These are phyloP conservation scores for Periophthalmus magnuspinnatus DNA, from an alignment of 2,797 vertebrate species.

Conservation along the genomic window DNA sequence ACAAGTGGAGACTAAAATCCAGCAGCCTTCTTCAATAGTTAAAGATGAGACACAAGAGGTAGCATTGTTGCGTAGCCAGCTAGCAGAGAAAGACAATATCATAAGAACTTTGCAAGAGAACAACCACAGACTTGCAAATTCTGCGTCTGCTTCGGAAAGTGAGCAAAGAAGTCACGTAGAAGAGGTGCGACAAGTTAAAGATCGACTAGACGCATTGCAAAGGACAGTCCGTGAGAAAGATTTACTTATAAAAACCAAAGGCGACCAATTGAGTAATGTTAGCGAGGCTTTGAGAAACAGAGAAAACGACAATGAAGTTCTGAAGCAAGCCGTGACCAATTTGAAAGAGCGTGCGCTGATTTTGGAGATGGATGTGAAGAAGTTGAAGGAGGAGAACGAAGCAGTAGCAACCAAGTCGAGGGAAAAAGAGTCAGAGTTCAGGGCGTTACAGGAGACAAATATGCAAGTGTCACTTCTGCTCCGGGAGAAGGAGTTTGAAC, in stretches of 20 bases:
- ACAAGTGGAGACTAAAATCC: conserved; percentile 28
- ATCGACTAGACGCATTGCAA: conserved; percentile 84
- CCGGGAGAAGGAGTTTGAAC: conserved; percentile 93
- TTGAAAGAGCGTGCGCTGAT: conserved; percentile 91
- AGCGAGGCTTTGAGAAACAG: conserved; percentile 88
- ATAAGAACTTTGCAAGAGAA: conserved; percentile 93
- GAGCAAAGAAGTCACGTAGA: conserved; percentile 82
- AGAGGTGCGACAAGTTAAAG: conserved; percentile 77
- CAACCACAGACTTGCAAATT: conserved; percentile 88
- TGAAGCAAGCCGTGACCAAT: conserved; percentile 97
- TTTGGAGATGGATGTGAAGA: conserved; percentile 88
- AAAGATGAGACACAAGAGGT: conserved; percentile 69
- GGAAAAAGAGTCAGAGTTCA: conserved; percentile 93
- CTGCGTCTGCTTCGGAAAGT: conserved; percentile 79
- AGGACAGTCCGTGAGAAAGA: conserved; percentile 92
- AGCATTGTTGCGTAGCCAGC: conserved; percentile 70
- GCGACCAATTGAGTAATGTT: conserved; percentile 88
- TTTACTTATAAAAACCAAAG: conserved; percentile 93
- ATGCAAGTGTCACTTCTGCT: conserved; percentile 96
- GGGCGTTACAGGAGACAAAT: conserved; percentile 95
- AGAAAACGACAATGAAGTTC: conserved; percentile 92
- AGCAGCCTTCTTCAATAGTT: conserved; percentile 11
- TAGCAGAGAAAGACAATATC: conserved; percentile 83
- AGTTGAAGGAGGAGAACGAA: conserved; percentile 95
- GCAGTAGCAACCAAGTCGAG: conserved; percentile 76